Base-by-base conservation (phyloP, 2,113 vertebrate genomes). In the Heptranchias perlo region DNA sequence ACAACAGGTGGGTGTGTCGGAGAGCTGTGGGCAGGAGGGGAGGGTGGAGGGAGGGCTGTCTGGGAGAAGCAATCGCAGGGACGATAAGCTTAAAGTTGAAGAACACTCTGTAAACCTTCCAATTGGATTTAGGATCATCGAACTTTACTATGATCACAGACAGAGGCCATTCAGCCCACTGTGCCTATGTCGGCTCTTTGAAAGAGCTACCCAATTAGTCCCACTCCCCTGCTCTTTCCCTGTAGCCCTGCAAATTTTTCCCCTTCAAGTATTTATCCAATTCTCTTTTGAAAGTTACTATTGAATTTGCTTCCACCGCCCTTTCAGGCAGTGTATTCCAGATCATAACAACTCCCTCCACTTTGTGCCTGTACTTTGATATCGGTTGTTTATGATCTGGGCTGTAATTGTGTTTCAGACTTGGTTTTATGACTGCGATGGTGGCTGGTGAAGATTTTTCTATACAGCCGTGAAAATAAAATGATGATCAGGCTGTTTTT, bases 1-100 rank as follows among this genome's bases (percentile, higher is more conserved):
- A 73, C 97, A 94, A 64, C 14, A 96, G 18, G 98, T 98, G 96
- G 97, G 96, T 61, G 58, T 1, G 44, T 10, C 82, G 23, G 18
- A 49, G 87, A 58, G 87, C 52, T 28, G 47, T 49, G 8, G 52
- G 49, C 49, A 8, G 86, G 86, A 82, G 39, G 6, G n/a, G n/a
- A n/a, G n/a, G n/a, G n/a, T n/a, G n/a, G 39, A 18, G 39, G 39
- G 16, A 6, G 16, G 39, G 78, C 39, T 4, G 39, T 44, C 6
- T 39, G 39, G 39, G 39, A 82, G 76, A 16, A 4, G 4, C n/a
- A 82, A 44, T 18, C 5, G 39, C 21, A 44, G 76, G 16, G 39
- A 35, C 8, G 31, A 82, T 44, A 39, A 47, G 6, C 39, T 82
- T 18, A 78, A 82, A 44, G 76, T n/a, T 4, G 76, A 21, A 39